Evolutionary conservation across 2,113 vertebrate genomes (phyloP), one percentile per base, ranked within the genome.

Genomic region (Saccopteryx bilineata): DNA sequence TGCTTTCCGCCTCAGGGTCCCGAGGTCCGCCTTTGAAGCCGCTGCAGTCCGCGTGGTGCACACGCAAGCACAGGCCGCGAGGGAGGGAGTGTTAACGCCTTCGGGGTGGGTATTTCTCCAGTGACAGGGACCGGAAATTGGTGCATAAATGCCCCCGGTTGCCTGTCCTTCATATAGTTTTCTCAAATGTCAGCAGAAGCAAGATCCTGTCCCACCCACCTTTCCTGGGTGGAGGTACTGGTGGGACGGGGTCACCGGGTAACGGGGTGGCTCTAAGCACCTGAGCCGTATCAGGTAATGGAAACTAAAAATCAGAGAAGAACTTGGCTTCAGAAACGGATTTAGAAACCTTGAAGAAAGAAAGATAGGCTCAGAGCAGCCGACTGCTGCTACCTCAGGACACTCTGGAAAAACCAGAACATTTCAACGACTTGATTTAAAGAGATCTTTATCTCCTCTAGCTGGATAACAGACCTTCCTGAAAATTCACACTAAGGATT

Each of bases 221-320:
- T 54, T 46, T 74, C 65, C 5, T 28, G 48, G n/a, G 23, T 2
- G 28, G 24, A 81, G 19, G 28, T 33, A 33, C 11, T 79, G 12
- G 5, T 60, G 23, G 2, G 48, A 75, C 87, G 12, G 0, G 15
- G 60, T 14, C n/a, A n/a, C 4, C 48, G 31, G 18, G 11, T 63
- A 54, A 68, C 69, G 18, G 14, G 90, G 54, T 2, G 2, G 46
- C 4, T 28, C 28, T 31, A 21, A 21, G 69, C 2, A n/a, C n/a
- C 31, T 48, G 28, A 17, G n/a, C 0, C 1, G 24, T 7, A 54
- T 2, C 6, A 12, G 17, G 4, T 33, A 39, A 60, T 65, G 24
- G 23, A 54, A 81, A 7, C 26, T 1, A 68, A 56, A 11, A 17
- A 19, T n/a, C 21, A 0, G 13, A 83, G 50, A 46, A n/a, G 50